phyloP scores from a whole-genome alignment of 1,140 invertebrate genomes.

The Sminthurinus signatus region DNA sequence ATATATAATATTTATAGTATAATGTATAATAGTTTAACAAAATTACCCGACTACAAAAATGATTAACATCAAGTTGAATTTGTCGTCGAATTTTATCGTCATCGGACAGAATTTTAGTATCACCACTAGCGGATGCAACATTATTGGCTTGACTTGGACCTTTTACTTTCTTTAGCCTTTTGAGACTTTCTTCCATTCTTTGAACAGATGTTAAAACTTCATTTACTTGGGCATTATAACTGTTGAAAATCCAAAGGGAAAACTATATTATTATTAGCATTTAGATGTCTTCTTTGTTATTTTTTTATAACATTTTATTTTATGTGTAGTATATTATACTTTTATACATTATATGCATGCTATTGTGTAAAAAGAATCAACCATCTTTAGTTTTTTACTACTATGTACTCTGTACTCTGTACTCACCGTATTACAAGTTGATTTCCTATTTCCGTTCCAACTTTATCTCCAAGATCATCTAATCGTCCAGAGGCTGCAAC shows the following conservation, averaged over 20 bases:
- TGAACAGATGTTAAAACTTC: slow-evolving; percentile 88
- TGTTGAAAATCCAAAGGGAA: too few relatives aligned
- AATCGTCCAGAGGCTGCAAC: slow-evolving; percentile 51
- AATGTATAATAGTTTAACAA: too few relatives aligned
- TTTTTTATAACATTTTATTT: too few relatives aligned
- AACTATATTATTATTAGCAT: too few relatives aligned
- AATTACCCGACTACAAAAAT: slow-evolving; percentile 28
- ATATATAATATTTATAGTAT: too few relatives aligned
- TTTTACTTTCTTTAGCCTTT: slow-evolving; percentile 70
- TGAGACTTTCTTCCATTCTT: slow-evolving; percentile 87
- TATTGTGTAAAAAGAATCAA: too few relatives aligned
- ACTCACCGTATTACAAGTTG: slow-evolving; percentile 19
- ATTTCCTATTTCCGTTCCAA: slow-evolving; percentile 23
- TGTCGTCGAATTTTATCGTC: slow-evolving; percentile 91
- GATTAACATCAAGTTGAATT: slow-evolving; percentile 73
- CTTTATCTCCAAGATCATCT: slow-evolving; percentile 27
- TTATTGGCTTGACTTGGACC: slow-evolving; percentile 42
- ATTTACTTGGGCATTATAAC: slow-evolving; percentile 69
- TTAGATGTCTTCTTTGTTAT: too few relatives aligned
- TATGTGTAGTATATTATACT: too few relatives aligned
- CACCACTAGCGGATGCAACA: slow-evolving; percentile 45
- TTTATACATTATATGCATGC: too few relatives aligned
- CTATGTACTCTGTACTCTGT: too few relatives aligned
- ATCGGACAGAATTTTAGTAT: slow-evolving; percentile 53
- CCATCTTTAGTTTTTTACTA: too few relatives aligned